A percentile compares a stretch with the other conserved stretches of the same genome.
Conservation (phyloP, 2,797 vertebrate genomes). For the Perodicticus potto region DNA sequence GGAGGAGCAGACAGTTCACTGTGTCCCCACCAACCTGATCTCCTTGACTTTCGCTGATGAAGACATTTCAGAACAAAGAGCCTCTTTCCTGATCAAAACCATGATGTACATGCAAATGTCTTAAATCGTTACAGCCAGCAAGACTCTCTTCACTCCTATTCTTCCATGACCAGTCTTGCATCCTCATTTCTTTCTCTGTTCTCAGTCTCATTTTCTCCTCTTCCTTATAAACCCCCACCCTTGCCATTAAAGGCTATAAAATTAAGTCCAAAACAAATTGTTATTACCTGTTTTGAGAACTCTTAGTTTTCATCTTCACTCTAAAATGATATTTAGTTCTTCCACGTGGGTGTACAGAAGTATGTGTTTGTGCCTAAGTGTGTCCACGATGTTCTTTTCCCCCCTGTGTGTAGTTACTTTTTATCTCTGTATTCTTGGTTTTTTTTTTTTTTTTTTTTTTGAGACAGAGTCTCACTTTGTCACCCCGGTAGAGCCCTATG, state of each 20-base stretch:
- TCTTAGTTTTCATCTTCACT: neutral
- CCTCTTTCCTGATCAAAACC: neutral
- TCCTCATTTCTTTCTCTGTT: neutral
- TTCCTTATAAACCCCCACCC: neutral
- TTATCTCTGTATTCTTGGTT: too few species aligned
- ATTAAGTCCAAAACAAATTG: neutral
- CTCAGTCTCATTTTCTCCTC: neutral
- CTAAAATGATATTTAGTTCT: neutral
- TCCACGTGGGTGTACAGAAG: neutral
- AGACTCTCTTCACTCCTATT: neutral
- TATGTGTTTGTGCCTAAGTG: neutral
- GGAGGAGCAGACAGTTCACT: neutral
- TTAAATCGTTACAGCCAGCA: neutral
- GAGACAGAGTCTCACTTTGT: too few species aligned
- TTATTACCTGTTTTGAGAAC: neutral
- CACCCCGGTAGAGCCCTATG: too few species aligned
- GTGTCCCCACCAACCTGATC: neutral
- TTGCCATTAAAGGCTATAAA: neutral
- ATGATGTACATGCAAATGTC: neutral
- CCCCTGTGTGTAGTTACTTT: neutral
- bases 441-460: too few species aligned
- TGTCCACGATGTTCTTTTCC: neutral
- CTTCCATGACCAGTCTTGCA: neutral
- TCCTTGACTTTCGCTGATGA: slow-evolving; percentile 9
- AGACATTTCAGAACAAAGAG: slow-evolving; percentile 20